phyloP scores from a whole-genome alignment of 2,888 invertebrate species.

The Epinotia ramella region DNA sequence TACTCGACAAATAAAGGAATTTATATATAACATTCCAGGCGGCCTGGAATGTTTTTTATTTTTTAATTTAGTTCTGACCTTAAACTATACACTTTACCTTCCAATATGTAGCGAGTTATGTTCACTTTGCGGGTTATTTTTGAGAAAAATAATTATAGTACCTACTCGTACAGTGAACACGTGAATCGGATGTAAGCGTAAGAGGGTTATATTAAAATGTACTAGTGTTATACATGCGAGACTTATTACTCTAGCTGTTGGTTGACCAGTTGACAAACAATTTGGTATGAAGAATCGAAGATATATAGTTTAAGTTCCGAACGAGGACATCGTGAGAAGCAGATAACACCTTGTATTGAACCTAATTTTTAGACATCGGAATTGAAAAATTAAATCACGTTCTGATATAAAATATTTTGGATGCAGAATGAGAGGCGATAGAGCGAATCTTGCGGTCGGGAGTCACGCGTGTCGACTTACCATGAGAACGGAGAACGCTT shows the following conservation, averaged over 20 bases:
- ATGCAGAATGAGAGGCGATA: slow-evolving; percentile 49
- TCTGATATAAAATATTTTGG: slow-evolving; percentile 6
- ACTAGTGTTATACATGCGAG: background rate
- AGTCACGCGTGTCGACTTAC: slow-evolving; percentile 60
- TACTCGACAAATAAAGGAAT: too few relatives aligned
- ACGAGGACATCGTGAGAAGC: background rate
- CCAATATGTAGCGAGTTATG: too few relatives aligned
- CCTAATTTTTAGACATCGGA: background rate
- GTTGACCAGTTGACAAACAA: too few relatives aligned
- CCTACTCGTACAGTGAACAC: background rate
- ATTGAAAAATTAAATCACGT: background rate
- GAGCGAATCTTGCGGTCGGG: slow-evolving; percentile 57
- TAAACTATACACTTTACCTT: too few relatives aligned
- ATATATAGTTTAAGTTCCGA: background rate
- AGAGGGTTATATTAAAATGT: background rate
- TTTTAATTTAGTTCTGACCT: too few relatives aligned
- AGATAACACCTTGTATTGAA: background rate
- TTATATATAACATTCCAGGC: too few relatives aligned
- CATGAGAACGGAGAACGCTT: slow-evolving; percentile 59
- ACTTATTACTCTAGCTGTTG: background rate
- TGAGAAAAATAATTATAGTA: slow-evolving; percentile 11
- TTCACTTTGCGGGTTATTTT: too few relatives aligned
- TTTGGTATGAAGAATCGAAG: too few relatives aligned
- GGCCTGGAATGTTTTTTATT: too few relatives aligned
- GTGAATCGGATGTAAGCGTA: background rate